phyloP scores from a whole-genome alignment of 2,113 vertebrate species.

The Periophthalmodon schlosseri region DNA sequence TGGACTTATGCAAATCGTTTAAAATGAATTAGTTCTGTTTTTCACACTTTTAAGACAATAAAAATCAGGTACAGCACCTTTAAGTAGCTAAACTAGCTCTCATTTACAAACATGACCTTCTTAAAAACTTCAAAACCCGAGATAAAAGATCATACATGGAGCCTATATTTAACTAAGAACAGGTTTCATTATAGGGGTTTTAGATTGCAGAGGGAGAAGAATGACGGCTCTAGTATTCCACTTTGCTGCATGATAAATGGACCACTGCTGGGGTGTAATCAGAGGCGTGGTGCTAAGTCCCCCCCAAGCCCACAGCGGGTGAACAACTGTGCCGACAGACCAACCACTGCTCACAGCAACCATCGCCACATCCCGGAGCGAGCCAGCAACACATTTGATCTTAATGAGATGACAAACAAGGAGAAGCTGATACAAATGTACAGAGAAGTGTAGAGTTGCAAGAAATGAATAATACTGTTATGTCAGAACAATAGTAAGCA shows the following conservation, averaged over 20 bases:
- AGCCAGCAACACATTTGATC: not conserved
- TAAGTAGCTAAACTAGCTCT: no score
- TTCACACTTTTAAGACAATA: no score
- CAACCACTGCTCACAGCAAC: conserved; percentile 37
- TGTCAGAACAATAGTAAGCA: not conserved
- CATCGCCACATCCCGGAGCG: not conserved
- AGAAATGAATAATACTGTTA: not conserved
- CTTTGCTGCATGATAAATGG: conserved; percentile 52
- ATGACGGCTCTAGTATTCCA: conserved; percentile 31
- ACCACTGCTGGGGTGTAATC: conserved; percentile 58
- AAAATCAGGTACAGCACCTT: no score
- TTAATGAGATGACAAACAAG: not conserved
- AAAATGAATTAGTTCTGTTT: no score
- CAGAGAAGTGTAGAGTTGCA: not conserved
- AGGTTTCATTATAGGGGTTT: conserved; percentile 29
- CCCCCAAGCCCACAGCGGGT: conserved; percentile 46
- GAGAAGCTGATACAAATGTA: not conserved
- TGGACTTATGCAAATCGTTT: no score
- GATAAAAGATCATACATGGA: no score
- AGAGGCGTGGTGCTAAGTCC: conserved; percentile 51
- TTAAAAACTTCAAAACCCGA: no score
- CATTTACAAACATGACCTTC: no score
- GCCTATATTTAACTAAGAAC: conserved; percentile 10
- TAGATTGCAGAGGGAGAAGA: conserved; percentile 17
- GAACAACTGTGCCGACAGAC: conserved; percentile 41